A percentile compares a stretch with the other conserved stretches of the same genome.
Evolutionary conservation across 2,888 invertebrate genomes (phyloP).

Genomic region (Dexiosoma caninum): DNA sequence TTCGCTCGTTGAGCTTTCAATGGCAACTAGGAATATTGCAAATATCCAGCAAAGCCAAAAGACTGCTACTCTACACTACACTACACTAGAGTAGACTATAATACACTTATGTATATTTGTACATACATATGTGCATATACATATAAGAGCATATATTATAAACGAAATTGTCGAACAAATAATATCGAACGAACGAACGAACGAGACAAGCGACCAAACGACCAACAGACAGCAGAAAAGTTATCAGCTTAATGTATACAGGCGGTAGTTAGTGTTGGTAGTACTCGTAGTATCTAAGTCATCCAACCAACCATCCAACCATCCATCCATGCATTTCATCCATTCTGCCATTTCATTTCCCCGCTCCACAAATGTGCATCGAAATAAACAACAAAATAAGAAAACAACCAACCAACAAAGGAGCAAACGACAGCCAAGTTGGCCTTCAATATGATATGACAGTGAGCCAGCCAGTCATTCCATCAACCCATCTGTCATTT

Average conservation of each 20-base stretch:
- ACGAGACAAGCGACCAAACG: background rate
- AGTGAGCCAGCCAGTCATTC: background rate
- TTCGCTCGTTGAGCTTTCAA: conserved; percentile 73
- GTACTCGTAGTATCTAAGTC: no score
- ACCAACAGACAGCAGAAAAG: conserved; percentile 30
- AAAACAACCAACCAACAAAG: background rate
- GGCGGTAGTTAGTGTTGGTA: conserved; percentile 10
- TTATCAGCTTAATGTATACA: conserved; percentile 34
- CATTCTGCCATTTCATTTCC: conserved; percentile 10
- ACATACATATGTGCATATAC: background rate
- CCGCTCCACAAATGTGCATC: background rate
- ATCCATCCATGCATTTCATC: conserved; percentile 15
- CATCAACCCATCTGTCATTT: background rate
- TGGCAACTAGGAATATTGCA: conserved; percentile 69
- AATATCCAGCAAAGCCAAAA: conserved; percentile 65
- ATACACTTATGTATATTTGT: no score
- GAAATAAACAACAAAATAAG: conserved; percentile 14
- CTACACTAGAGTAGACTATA: background rate
- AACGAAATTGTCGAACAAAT: conserved; percentile 10
- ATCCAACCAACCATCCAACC: no score
- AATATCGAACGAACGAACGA: conserved; percentile 12
- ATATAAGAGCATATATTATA: conserved; percentile 27
- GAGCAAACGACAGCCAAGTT: background rate
- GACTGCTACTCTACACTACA: conserved; percentile 47
- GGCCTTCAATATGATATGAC: background rate